Evolutionary conservation across 2,113 vertebrate species (phyloP).

Genomic region (Nerophis lumbriciformis): DNA sequence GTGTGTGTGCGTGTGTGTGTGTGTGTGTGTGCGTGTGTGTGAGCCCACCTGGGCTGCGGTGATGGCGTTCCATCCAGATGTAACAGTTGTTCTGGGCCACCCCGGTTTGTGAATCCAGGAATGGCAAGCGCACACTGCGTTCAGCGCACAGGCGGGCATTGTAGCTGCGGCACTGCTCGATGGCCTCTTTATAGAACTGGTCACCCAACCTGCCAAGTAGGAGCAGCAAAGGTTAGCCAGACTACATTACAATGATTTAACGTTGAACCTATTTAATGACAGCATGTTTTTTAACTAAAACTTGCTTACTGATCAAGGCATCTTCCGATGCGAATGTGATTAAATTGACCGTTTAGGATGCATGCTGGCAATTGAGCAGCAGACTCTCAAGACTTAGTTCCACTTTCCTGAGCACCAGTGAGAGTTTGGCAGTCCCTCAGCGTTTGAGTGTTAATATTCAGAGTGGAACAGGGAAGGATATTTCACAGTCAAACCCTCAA

Average conservation of each 20-base stretch:
- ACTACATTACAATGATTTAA: no score
- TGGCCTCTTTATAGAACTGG: conserved; percentile 98
- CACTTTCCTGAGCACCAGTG: conserved; percentile 52
- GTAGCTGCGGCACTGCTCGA: conserved; percentile 96
- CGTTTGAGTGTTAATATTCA: conserved; percentile 67
- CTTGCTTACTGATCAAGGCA: neutral
- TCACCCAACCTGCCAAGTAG: conserved; percentile 81
- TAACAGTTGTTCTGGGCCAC: conserved; percentile 99
- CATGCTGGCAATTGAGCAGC: conserved; percentile 13
- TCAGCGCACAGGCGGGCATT: conserved; percentile 93
- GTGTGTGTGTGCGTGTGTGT: conserved; percentile 6
- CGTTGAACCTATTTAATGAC: neutral
- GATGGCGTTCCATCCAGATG: conserved; percentile 99
- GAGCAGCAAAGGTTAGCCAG: conserved; percentile 18
- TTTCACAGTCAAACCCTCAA: conserved; percentile 64
- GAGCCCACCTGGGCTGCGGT: conserved; percentile 86
- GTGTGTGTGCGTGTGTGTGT: neutral
- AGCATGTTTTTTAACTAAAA: neutral
- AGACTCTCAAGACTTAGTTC: conserved; percentile 49
- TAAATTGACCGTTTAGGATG: conserved; percentile 3
- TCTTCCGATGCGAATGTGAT: neutral
- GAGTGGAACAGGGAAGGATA: conserved; percentile 65
- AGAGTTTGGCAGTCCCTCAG: conserved; percentile 60
- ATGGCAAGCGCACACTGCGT: conserved; percentile 91
- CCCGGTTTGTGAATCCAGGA: conserved; percentile 93